phyloP scores from a whole-genome alignment of 2,113 vertebrate species.

The Urocitellus parryii region DNA sequence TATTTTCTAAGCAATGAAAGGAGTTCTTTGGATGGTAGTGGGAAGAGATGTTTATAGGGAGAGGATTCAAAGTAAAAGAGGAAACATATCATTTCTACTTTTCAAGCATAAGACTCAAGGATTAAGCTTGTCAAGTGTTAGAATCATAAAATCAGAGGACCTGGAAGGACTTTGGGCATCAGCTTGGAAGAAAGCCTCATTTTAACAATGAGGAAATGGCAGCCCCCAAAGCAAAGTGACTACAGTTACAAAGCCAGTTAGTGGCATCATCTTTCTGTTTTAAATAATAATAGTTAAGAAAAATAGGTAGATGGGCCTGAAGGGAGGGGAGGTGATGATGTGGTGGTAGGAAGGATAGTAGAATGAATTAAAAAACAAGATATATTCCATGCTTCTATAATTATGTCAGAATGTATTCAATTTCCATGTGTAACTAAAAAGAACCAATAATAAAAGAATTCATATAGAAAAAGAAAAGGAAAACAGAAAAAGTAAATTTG shows the following conservation, averaged over 20 bases:
- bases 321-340: no score
- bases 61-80: neutral
- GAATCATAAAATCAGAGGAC: constrained; percentile 4
- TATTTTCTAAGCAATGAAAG: constrained; percentile 31
- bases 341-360: neutral
- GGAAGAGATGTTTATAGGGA: neutral
- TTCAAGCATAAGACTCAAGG: neutral
- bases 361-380: neutral
- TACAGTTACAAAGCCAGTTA: neutral
- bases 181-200: neutral
- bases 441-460: no score
- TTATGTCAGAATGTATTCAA: no score
- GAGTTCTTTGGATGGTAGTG: neutral
- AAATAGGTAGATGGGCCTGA: no score
- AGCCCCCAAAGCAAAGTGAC: neutral
- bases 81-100: neutral
- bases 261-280: neutral
- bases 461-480: no score
- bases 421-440: no score
- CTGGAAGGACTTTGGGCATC: neutral
- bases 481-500: neutral
- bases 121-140: neutral
- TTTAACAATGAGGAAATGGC: neutral
- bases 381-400: no score
- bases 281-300: neutral